Conservation (phyloP, 2,888 invertebrate species). For the Brassicogethes aeneus region DNA sequence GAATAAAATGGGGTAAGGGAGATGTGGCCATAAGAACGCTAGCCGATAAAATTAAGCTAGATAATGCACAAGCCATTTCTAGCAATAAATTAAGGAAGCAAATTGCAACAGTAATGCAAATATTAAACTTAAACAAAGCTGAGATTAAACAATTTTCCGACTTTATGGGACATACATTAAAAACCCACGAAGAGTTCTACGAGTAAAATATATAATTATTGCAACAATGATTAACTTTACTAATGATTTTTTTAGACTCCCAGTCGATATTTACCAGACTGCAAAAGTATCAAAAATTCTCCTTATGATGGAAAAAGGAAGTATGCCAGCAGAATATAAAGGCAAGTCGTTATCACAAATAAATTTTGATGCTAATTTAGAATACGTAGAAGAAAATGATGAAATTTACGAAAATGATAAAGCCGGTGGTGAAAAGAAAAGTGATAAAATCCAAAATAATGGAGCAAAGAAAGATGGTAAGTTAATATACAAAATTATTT, state of each 20-base stretch:
- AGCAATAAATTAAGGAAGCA: constrained; percentile 23
- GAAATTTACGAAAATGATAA: too few species aligned
- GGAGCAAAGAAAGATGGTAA: too few species aligned
- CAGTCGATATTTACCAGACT: constrained; percentile 12
- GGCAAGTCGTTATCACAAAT: constrained; percentile 10
- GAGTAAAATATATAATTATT: constrained; percentile 9
- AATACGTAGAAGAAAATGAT: too few species aligned
- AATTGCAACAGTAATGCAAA: constrained; percentile 23
- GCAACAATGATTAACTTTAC: not conserved
- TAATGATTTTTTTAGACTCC: constrained; percentile 8
- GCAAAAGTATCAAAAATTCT: constrained; percentile 11
- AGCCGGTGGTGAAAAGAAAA: too few species aligned
- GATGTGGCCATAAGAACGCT: constrained; percentile 22
- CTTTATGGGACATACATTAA: constrained; percentile 19
- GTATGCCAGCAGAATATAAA: constrained; percentile 9
- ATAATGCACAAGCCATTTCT: constrained; percentile 17
- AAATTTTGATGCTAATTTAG: too few species aligned
- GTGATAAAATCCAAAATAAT: too few species aligned
- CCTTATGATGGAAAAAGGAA: constrained; percentile 9
- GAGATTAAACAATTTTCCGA: constrained; percentile 16
- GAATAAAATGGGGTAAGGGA: constrained; percentile 22
- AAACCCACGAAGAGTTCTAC: constrained; percentile 17
- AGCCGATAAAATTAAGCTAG: constrained; percentile 16
- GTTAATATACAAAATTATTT: too few species aligned
- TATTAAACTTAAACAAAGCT: constrained; percentile 17